Evolutionary conservation across 37 sponge, comb jelly and placozoan genomes (phyloP), one percentile per base, ranked within the genome.

Genomic region (Ianthella basta): DNA sequence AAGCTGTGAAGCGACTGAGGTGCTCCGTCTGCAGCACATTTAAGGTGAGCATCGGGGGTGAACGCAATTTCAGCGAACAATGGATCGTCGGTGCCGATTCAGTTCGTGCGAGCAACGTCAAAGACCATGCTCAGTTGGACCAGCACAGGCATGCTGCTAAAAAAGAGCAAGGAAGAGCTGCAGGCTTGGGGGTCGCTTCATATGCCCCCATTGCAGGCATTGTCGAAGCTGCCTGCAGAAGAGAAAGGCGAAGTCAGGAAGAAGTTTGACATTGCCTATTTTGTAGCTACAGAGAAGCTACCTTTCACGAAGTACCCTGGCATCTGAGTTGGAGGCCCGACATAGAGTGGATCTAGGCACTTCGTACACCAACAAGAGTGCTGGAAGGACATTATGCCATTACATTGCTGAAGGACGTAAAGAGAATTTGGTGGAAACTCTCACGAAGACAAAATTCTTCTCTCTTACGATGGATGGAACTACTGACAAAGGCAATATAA

Each of bases 71-170:
- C 72, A 88, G 81, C 60, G 72, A 89, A 19, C 50, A 70, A 23
- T 87, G 88, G 91, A 29, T 91, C 38, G 73, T 83, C 20, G 91
- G 91, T 30, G 91, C 88, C 6, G 85, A 87, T 19, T 87, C 85
- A 0, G 82, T 91, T 25, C 91, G 91, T 82, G 87, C 85, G 61
- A 87, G 88, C 81, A 91, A 87, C 50, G 79, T 91, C 4, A 67
- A 83, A 21, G 89, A 91, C 37, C 89, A 91, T 84, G 89, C 88
- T 33, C 36, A 50, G 19, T 44, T 75, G 18, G 83, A 88, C 30
- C 91, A 90, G 66, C 91, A 90, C 61, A 69, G 14, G 30, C 77
- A 80, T 85, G n/a, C n/a, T n/a, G n/a, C n/a, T n/a, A 80, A 81
- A 41, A 83, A 79, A 85, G 86, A 85, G 65, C 67, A 40, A 4